Percentiles rank a stretch among this genome's conserved stretches.
These are phyloP conservation scores for Homarus gammarus DNA, from an alignment of 2,888 invertebrate species.

Conservation along the genomic window DNA sequence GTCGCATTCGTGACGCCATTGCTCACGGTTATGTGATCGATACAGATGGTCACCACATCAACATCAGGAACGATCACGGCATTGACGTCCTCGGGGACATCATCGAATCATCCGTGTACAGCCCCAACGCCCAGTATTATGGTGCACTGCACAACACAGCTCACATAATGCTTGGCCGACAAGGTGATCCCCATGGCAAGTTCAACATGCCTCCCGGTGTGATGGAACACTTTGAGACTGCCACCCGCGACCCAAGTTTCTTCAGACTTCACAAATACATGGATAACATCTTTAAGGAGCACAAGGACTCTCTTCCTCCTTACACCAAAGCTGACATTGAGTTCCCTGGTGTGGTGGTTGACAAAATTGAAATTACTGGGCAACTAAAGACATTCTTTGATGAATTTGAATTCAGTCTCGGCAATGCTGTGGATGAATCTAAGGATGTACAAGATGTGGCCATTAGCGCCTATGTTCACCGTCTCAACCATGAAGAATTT, in stretches of 20 bases:
- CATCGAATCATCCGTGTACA: constrained; percentile 76
- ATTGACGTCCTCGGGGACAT: constrained; percentile 76
- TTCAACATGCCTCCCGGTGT: constrained; percentile 78
- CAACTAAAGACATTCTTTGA: constrained; percentile 86
- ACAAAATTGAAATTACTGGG: constrained; percentile 77
- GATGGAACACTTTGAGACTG: constrained; percentile 83
- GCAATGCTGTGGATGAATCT: constrained; percentile 82
- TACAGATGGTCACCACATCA: constrained; percentile 62
- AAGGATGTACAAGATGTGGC: constrained; percentile 76
- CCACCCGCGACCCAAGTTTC: constrained; percentile 86
- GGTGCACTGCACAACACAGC: constrained; percentile 57
- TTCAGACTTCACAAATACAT: constrained; percentile 85
- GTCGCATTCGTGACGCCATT: constrained; percentile 83
- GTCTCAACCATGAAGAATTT: constrained; percentile 85
- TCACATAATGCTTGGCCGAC: constrained; percentile 61
- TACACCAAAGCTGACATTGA: constrained; percentile 81
- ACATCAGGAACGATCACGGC: constrained; percentile 75
- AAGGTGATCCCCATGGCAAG: constrained; percentile 79
- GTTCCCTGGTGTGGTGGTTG: constrained; percentile 50
- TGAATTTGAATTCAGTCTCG: constrained; percentile 84
- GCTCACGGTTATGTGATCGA: constrained; percentile 81
- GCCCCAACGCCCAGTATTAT: constrained; percentile 76
- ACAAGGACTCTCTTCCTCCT: constrained; percentile 83
- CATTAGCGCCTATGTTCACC: constrained; percentile 84
- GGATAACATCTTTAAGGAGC: constrained; percentile 84